phyloP scores from a whole-genome alignment of 2,113 vertebrate genomes.

The Tragelaphus imberbis region DNA sequence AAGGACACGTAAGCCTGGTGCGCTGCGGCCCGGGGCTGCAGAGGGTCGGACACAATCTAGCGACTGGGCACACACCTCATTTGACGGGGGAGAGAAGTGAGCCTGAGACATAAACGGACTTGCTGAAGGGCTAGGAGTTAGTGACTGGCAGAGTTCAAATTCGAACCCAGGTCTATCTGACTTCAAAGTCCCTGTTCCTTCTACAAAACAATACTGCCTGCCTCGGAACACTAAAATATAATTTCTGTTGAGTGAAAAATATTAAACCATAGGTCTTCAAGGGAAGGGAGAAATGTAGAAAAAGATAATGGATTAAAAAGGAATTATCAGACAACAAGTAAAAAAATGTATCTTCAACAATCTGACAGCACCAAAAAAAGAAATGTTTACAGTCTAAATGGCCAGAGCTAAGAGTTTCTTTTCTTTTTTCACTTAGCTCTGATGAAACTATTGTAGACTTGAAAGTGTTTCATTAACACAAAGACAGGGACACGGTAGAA shows the following conservation, averaged over 20 bases:
- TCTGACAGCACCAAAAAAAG: neutral
- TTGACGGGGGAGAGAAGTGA: neutral
- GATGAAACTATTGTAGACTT: neutral
- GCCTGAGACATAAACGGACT: neutral
- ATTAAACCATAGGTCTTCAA: neutral
- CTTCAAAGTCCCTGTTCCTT: neutral
- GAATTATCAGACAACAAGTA: neutral
- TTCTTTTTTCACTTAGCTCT: neutral
- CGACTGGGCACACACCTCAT: neutral
- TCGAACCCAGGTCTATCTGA: neutral
- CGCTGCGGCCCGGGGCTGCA: neutral
- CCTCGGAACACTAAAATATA: neutral
- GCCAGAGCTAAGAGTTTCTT: neutral
- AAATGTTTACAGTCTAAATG: neutral
- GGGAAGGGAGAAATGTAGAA: neutral
- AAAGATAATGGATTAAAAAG: neutral
- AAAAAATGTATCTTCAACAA: neutral
- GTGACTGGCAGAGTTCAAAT: neutral
- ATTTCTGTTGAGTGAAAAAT: neutral
- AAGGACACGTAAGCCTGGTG: neutral
- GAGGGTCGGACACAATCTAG: neutral
- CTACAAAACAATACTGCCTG: neutral
- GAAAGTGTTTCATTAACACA: neutral
- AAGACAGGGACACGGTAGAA: neutral
- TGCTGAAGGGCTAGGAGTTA: neutral